These are phyloP conservation scores for Eilema sororculum DNA, from an alignment of 2,888 invertebrate genomes.

Conservation along the genomic window DNA sequence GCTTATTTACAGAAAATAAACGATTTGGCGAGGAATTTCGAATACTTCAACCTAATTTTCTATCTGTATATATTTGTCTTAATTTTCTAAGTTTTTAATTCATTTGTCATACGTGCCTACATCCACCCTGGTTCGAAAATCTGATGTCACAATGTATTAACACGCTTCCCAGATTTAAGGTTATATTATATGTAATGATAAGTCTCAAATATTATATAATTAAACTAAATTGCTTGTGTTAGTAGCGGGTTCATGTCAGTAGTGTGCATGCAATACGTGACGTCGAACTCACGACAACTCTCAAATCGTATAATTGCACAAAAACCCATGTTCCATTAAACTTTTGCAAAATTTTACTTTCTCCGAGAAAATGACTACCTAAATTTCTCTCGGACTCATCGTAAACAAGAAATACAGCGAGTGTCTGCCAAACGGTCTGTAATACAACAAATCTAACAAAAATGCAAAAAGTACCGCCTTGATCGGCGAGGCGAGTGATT, in stretches of 20 bases:
- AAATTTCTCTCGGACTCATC: slow-evolving; percentile 14
- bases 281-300: not conserved
- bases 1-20: not conserved
- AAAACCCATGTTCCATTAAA: not conserved
- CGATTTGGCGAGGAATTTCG: not conserved
- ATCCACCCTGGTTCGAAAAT: not conserved
- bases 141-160: not conserved
- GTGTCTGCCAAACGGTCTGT: slow-evolving; percentile 12
- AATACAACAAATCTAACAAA: slow-evolving; percentile 17
- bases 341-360: slow-evolving; percentile 10
- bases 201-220: too few relatives aligned
- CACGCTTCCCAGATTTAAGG: too few relatives aligned
- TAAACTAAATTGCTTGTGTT: too few relatives aligned
- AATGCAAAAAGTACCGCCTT: slow-evolving; percentile 19
- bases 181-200: too few relatives aligned
- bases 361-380: slow-evolving; percentile 14
- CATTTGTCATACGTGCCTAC: not conserved
- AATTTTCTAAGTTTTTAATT: not conserved
- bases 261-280: not conserved
- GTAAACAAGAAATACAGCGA: slow-evolving; percentile 4
- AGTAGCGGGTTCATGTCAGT: too few relatives aligned
- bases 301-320: not conserved
- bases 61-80: not conserved
- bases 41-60: not conserved
- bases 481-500: slow-evolving; percentile 22